Conservation (phyloP, 2,113 vertebrate species). For the Triplophysa siluroides region DNA sequence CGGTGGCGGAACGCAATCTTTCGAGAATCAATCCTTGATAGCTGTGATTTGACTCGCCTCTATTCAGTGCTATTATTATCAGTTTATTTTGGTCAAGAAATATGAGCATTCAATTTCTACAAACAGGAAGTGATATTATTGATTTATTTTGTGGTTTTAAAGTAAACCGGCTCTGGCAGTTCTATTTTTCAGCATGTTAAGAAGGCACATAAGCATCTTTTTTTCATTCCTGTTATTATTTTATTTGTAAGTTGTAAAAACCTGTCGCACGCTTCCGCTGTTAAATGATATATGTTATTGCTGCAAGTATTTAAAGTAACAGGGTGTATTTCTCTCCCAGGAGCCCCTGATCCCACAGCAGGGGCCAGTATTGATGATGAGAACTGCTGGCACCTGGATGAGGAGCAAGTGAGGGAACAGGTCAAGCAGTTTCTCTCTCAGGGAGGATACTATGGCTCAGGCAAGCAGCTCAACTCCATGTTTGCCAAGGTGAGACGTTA, state of each 20-base stretch:
- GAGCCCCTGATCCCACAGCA: slow-evolving; percentile 95
- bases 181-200: neutral
- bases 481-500: slow-evolving; percentile 90
- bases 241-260: neutral
- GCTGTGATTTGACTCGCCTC: slow-evolving; percentile 18
- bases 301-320: slow-evolving; percentile 2
- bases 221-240: neutral
- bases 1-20: slow-evolving; percentile 1
- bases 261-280: neutral
- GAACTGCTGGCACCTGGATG: slow-evolving; percentile 99
- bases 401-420: slow-evolving; percentile 97
- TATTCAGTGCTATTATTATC: neutral
- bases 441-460: slow-evolving; percentile 96
- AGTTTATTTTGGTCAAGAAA: slow-evolving; percentile 2
- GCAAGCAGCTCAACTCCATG: slow-evolving; percentile 99
- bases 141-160: slow-evolving; percentile 2
- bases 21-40: neutral
- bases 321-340: slow-evolving; percentile 63
- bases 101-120: neutral
- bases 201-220: neutral
- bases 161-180: neutral
- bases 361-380: slow-evolving; percentile 97
- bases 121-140: slow-evolving; percentile 19
- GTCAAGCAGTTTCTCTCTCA: slow-evolving; percentile 98
- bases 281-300: slow-evolving; percentile 5